Conservation (phyloP, 2,113 vertebrate species). For the Panurus biarmicus region DNA sequence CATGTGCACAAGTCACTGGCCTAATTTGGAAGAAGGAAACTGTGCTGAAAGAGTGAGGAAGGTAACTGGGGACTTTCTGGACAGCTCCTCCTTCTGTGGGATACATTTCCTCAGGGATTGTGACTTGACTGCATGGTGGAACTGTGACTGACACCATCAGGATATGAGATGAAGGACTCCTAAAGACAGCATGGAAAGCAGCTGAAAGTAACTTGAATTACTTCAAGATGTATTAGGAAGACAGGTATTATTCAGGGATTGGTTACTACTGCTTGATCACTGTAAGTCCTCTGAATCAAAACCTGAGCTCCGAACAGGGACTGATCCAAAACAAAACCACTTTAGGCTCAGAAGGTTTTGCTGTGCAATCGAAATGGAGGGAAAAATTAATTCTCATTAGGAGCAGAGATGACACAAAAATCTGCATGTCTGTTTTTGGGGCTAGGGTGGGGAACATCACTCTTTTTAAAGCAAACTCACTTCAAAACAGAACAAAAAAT, state of each 20-base stretch:
- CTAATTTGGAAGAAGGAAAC: background rate
- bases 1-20: background rate
- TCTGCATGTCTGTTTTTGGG: background rate
- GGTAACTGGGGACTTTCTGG: background rate
- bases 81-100: background rate
- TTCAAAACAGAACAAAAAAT: background rate
- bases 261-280: background rate
- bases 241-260: background rate
- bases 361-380: background rate
- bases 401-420: background rate
- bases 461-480: background rate
- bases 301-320: background rate
- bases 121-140: background rate
- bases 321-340: background rate
- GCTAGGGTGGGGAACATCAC: background rate
- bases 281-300: background rate
- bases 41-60: background rate
- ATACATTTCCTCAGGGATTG: background rate
- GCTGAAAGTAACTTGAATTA: background rate
- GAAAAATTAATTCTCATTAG: background rate
- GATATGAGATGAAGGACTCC: background rate
- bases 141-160: background rate
- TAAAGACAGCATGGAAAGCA: background rate
- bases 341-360: background rate
- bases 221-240: background rate